Evolutionary conservation across 2,113 vertebrate species (phyloP).

Genomic region (Dolichotis patagonum): DNA sequence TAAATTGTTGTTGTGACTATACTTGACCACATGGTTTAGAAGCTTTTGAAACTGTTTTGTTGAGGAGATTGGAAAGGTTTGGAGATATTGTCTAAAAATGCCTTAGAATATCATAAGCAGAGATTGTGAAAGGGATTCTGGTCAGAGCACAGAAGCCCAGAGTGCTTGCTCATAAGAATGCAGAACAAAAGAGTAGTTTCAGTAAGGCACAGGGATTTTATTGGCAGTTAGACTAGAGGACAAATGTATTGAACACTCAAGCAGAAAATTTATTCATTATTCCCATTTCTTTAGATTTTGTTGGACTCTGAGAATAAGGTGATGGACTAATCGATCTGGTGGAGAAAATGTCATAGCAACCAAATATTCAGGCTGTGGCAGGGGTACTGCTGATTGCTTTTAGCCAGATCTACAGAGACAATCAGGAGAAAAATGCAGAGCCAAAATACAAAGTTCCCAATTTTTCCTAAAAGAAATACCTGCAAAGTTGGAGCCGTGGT

Average conservation of each 20-base stretch:
- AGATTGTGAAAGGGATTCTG: background rate
- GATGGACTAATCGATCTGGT: background rate
- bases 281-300: background rate
- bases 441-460: background rate
- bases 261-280: background rate
- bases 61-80: background rate
- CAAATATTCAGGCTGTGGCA: background rate
- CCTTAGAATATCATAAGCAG: background rate
- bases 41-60: background rate
- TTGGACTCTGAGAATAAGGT: background rate
- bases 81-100: background rate
- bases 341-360: background rate
- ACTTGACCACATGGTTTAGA: background rate
- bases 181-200: background rate
- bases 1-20: background rate
- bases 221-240: background rate
- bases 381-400: background rate
- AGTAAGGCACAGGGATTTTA: background rate
- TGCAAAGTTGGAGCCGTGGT: background rate
- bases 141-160: background rate
- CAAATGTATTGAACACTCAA: background rate
- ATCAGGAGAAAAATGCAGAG: background rate
- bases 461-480: background rate
- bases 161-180: background rate
- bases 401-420: background rate